These are phyloP conservation scores for Hydropsyche tenuis DNA, from an alignment of 1,140 invertebrate species.

Conservation along the genomic window DNA sequence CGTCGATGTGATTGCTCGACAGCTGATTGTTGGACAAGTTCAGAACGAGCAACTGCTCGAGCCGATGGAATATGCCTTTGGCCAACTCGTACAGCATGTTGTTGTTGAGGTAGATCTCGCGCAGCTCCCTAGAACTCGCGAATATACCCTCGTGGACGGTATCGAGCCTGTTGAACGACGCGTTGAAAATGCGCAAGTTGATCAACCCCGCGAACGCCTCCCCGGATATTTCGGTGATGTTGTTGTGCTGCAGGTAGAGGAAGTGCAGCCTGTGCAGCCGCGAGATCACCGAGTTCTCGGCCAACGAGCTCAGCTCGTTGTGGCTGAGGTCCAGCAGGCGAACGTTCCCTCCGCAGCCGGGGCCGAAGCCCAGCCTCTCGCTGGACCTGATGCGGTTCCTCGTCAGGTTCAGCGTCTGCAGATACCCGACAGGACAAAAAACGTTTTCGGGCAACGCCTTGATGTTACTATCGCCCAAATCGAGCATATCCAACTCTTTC, in stretches of 20 bases:
- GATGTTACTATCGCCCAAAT: slow-evolving; percentile 84
- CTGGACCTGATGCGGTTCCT: slow-evolving; percentile 78
- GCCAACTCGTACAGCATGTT: slow-evolving; percentile 82
- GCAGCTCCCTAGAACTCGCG: slow-evolving; percentile 74
- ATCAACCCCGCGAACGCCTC: slow-evolving; percentile 78
- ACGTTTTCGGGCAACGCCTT: slow-evolving; percentile 74
- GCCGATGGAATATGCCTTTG: slow-evolving; percentile 79
- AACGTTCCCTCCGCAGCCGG: slow-evolving; percentile 66
- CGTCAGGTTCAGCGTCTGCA: slow-evolving; percentile 84
- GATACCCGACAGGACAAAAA: slow-evolving; percentile 77
- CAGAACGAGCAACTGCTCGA: slow-evolving; percentile 83
- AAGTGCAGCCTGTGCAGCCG: slow-evolving; percentile 76
- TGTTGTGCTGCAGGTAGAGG: slow-evolving; percentile 82
- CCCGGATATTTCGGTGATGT: slow-evolving; percentile 79
- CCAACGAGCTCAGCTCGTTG: slow-evolving; percentile 75
- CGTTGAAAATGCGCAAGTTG: slow-evolving; percentile 79
- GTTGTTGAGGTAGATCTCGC: slow-evolving; percentile 83
- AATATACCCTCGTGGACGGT: slow-evolving; percentile 81
- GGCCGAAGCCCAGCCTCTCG: slow-evolving; percentile 73
- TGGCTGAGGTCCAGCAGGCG: slow-evolving; percentile 78
- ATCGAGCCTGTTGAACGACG: slow-evolving; percentile 81
- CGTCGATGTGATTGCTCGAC: slow-evolving; percentile 80
- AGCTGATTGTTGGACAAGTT: slow-evolving; percentile 88
- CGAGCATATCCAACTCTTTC: slow-evolving; percentile 77
- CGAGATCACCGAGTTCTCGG: slow-evolving; percentile 75